Evolutionary conservation across 2,888 invertebrate species (phyloP), one percentile per base, ranked within the genome.

Genomic region (Apotomis capreana): DNA sequence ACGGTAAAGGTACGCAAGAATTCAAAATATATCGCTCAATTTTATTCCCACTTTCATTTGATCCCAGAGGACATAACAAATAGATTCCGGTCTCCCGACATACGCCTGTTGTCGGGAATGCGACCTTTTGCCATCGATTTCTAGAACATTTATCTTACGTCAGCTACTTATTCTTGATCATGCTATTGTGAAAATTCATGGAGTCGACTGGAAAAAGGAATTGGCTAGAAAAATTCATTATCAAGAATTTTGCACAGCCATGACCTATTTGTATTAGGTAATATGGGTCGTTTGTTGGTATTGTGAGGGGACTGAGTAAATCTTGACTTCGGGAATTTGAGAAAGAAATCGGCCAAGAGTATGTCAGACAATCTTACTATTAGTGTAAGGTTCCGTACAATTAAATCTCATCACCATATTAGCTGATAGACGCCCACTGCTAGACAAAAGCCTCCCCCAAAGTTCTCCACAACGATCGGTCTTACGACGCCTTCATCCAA

Each of bases 121-220:
- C 69, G 69, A 64, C 59, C 70, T 59, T 59, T 64, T 15, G 44
- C 59, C 15, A 46, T 70, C 59, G 36, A 59, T 64, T 70, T 59
- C 64, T 59, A 10, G n/a, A 59, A 52, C 63, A 69, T 69, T 69
- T 63, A 63, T 63, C 63, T 69, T 63, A 40, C 57, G 57, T 63
- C 37, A 9, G 57, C 51, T 36, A 36, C 37, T 63, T 69, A 40
- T 51, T 40, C 61, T 62, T 61, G 54, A 58, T 58, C 36, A 65
- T 55, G 57, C 13, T 67, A 57, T 67, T 67, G 58, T 49, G 13
- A 58, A 51, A 15, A 54, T 61, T 9, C 51, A 13, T 46, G 26
- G 61, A 44, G 4, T 46, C 60, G 15, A 12, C 37, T 46, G 13
- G 13, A 55, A 13, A 49, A 37, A 37, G 37, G 58, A 58, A 59